A percentile compares a stretch with the other conserved stretches of the same genome.
Conservation (phyloP, 2,888 invertebrate genomes). For the Hydropsyche betteni region DNA sequence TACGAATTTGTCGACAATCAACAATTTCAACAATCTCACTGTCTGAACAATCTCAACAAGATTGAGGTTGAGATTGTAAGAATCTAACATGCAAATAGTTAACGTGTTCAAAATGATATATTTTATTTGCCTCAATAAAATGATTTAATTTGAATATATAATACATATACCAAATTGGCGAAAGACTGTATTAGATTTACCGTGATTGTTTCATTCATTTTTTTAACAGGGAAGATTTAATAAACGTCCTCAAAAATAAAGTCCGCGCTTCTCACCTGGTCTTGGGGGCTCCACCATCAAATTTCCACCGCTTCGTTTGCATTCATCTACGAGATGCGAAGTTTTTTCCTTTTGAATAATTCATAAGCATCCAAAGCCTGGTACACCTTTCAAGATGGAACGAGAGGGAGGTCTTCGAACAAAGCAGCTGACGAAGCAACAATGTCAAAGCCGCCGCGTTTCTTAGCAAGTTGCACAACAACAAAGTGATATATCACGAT, state of each 20-base stretch:
- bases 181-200: no score
- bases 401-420: neutral
- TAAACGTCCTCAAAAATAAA: neutral
- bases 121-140: no score
- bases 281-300: neutral
- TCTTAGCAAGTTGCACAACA: neutral
- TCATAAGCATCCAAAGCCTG: neutral
- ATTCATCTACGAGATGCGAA: conserved; percentile 20
- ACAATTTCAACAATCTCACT: no score
- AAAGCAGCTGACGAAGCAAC: conserved; percentile 29
- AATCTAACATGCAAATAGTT: no score
- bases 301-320: conserved; percentile 14
- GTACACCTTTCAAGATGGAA: neutral
- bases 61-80: no score
- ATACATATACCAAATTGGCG: no score
- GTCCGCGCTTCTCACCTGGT: conserved; percentile 1
- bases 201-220: no score
- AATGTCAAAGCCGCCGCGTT: neutral
- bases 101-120: no score
- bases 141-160: no score
- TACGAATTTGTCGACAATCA: no score
- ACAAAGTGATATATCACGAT: neutral
- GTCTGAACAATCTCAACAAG: no score
- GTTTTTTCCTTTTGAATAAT: conserved; percentile 22
- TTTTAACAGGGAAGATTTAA: no score